Percentiles rank a stretch among this genome's conserved stretches.
These are phyloP conservation scores for Xestia rhomboidea DNA, from an alignment of 2,888 invertebrate species.

Conservation along the genomic window DNA sequence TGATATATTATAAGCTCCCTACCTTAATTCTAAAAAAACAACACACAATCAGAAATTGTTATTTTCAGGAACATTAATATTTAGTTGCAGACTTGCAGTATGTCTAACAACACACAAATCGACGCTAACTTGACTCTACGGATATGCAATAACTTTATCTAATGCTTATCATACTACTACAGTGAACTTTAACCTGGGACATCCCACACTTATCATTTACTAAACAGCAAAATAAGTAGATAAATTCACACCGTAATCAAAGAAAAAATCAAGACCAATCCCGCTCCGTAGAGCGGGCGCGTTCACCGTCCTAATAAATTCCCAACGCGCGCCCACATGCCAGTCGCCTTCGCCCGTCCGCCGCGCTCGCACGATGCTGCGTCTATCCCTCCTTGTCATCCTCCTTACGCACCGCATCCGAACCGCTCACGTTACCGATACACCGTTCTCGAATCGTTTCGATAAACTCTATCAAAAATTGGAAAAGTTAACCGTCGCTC, in stretches of 20 bases:
- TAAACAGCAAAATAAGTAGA: constrained; percentile 22
- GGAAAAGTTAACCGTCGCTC: constrained; percentile 77
- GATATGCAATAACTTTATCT: constrained; percentile 10
- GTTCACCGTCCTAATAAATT: constrained; percentile 58
- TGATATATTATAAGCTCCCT: neutral
- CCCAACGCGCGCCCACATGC: constrained; percentile 65
- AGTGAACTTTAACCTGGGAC: constrained; percentile 31
- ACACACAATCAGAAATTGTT: neutral
- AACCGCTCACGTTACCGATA: constrained; percentile 80
- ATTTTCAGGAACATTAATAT: neutral
- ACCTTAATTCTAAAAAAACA: neutral
- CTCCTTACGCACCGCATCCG: constrained; percentile 77
- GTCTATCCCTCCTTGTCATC: constrained; percentile 74
- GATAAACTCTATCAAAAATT: constrained; percentile 82
- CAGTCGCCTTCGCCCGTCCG: constrained; percentile 76
- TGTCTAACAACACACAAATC: neutral
- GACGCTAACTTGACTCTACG: neutral
- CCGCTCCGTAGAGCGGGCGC: constrained; percentile 45
- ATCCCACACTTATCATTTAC: constrained; percentile 21
- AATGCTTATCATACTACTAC: constrained; percentile 24
- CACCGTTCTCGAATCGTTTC: constrained; percentile 79
- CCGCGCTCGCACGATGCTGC: constrained; percentile 82
- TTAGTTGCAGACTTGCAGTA: neutral
- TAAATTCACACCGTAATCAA: constrained; percentile 28
- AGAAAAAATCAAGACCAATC: constrained; percentile 46